Percentiles rank a stretch among this genome's conserved stretches.
These are phyloP conservation scores for Taxidea taxus DNA, from an alignment of 2,113 vertebrate species.

Conservation along the genomic window DNA sequence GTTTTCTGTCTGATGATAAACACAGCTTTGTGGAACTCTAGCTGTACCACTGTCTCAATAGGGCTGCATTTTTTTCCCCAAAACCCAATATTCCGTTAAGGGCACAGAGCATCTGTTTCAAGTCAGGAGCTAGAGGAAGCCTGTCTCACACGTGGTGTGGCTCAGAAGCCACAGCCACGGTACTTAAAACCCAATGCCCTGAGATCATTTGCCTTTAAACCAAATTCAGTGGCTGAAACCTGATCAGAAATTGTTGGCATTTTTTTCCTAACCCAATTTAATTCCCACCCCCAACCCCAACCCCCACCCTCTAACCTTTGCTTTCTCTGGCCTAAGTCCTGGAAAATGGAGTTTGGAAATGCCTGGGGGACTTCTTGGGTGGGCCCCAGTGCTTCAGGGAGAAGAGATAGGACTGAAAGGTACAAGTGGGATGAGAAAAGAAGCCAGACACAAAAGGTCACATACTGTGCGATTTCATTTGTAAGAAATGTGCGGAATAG, in stretches of 20 bases:
- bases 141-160: not conserved
- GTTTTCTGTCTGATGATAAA: not conserved
- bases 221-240: not conserved
- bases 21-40: not conserved
- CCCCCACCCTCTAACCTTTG: not conserved
- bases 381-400: not conserved
- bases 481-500: not conserved
- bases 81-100: not conserved
- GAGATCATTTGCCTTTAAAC: not conserved
- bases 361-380: not conserved
- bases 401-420: not conserved
- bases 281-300: not conserved
- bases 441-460: not conserved
- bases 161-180: not conserved
- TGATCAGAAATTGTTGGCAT: not conserved
- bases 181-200: not conserved
- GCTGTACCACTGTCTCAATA: not conserved
- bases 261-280: not conserved
- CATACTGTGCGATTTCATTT: rapidly evolving
- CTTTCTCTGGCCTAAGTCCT: not conserved
- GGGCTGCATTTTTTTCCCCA: not conserved
- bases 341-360: not conserved
- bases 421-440: not conserved
- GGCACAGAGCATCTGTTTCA: constrained; percentile 10
- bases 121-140: not conserved